These are phyloP conservation scores for Clunio marinus DNA, from an alignment of 2,888 invertebrate genomes.

Conservation along the genomic window DNA sequence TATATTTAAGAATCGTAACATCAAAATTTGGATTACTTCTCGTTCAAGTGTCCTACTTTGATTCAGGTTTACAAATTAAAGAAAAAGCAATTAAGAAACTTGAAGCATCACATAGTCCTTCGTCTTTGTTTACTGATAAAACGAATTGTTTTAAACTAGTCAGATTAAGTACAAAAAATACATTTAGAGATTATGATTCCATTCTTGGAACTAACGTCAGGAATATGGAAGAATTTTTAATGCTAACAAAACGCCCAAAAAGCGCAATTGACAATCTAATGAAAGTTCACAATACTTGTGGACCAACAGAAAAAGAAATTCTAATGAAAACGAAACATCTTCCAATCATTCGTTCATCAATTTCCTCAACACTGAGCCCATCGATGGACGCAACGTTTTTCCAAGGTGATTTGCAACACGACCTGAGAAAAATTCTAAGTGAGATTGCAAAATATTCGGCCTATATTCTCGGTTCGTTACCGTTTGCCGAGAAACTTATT, in stretches of 20 bases:
- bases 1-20: conserved; percentile 19
- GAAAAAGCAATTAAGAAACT: conserved; percentile 28
- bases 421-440: conserved; percentile 33
- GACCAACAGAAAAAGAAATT: conserved; percentile 36
- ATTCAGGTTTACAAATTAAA: conserved; percentile 26
- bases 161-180: conserved; percentile 24
- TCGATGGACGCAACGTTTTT: conserved; percentile 13
- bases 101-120: conserved; percentile 17
- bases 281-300: conserved; percentile 24
- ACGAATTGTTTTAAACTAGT: conserved; percentile 16
- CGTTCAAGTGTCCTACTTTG: conserved; percentile 27
- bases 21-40: conserved; percentile 1
- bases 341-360: conserved; percentile 21
- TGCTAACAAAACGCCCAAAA: conserved; percentile 2
- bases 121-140: not conserved
- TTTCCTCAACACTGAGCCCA: not conserved
- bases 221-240: conserved; percentile 28
- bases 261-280: not conserved
- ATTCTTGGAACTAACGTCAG: conserved; percentile 14
- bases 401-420: conserved; percentile 35
- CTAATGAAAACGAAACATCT: conserved; percentile 20
- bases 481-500: conserved; percentile 32
- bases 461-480: conserved; percentile 23
- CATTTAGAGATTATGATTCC: conserved; percentile 18
- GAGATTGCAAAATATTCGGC: conserved; percentile 36